These are phyloP conservation scores for Cardiocondyla obscurior DNA, from an alignment of 1,140 invertebrate genomes.

Conservation along the genomic window DNA sequence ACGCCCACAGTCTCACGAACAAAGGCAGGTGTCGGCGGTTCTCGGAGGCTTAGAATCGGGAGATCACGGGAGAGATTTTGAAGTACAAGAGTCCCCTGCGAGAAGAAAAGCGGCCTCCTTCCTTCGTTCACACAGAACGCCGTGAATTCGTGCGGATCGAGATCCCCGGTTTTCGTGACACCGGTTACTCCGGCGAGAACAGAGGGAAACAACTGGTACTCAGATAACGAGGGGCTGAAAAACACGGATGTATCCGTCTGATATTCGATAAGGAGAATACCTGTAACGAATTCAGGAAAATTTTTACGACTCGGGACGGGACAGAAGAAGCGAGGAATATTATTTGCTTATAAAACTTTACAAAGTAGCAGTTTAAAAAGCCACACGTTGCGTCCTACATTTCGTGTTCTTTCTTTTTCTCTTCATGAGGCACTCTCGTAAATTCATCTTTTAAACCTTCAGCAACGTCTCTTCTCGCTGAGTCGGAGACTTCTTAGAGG, in stretches of 20 bases:
- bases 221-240: slow-evolving; percentile 47
- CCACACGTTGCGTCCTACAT: neutral
- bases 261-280: slow-evolving; percentile 27
- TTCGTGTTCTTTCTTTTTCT: neutral
- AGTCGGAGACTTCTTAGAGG: slow-evolving; percentile 84
- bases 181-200: slow-evolving; percentile 31
- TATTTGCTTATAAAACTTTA: neutral
- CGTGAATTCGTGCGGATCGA: slow-evolving; percentile 47
- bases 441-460: slow-evolving; percentile 79
- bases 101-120: slow-evolving; percentile 58
- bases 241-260: neutral
- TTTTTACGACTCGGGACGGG: neutral
- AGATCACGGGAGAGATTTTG: slow-evolving; percentile 51
- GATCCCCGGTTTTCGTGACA: slow-evolving; percentile 27
- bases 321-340: neutral
- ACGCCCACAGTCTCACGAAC: slow-evolving; percentile 62
- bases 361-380: neutral
- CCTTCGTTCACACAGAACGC: slow-evolving; percentile 39
- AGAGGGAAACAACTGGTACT: neutral
- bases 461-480: slow-evolving; percentile 76
- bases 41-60: slow-evolving; percentile 12
- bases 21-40: slow-evolving; percentile 70
- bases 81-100: slow-evolving; percentile 57
- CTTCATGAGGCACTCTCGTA: slow-evolving; percentile 70
- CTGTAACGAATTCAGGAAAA: neutral